These are phyloP conservation scores for Notoglanidium macrostoma DNA, from an alignment of 2,797 vertebrate genomes.

Conservation along the genomic window DNA sequence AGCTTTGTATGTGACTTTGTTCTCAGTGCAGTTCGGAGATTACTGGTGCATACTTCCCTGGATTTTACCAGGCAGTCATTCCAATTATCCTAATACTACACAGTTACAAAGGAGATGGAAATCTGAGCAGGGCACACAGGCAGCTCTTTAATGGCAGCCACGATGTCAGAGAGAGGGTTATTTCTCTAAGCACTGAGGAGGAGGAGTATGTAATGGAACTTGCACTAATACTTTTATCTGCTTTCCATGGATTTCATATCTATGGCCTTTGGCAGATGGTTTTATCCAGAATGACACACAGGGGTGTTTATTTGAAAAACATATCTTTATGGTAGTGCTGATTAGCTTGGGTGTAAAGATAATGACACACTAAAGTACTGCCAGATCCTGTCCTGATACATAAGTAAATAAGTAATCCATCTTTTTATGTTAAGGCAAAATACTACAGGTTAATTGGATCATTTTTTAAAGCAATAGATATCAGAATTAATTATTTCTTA, in stretches of 20 bases:
- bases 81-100: constrained; percentile 44
- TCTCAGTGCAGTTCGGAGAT: constrained; percentile 37
- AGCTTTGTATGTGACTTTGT: constrained; percentile 32
- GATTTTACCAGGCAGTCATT: constrained; percentile 47
- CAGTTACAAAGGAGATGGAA: constrained; percentile 40
- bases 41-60: constrained; percentile 52
- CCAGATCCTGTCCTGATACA: background rate
- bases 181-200: background rate
- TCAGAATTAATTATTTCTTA: background rate
- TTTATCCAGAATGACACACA: background rate
- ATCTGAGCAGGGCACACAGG: background rate
- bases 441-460: background rate
- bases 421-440: background rate
- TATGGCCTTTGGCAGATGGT: background rate
- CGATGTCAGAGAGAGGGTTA: background rate
- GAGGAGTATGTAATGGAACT: background rate
- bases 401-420: background rate
- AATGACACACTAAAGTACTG: no score
- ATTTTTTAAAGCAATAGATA: background rate
- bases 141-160: background rate
- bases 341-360: background rate
- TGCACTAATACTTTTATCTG: background rate
- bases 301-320: background rate
- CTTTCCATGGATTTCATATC: background rate
- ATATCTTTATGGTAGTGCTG: background rate